Evolutionary conservation across 2,888 invertebrate genomes (phyloP).

Genomic region (Synergus itoensis): DNA sequence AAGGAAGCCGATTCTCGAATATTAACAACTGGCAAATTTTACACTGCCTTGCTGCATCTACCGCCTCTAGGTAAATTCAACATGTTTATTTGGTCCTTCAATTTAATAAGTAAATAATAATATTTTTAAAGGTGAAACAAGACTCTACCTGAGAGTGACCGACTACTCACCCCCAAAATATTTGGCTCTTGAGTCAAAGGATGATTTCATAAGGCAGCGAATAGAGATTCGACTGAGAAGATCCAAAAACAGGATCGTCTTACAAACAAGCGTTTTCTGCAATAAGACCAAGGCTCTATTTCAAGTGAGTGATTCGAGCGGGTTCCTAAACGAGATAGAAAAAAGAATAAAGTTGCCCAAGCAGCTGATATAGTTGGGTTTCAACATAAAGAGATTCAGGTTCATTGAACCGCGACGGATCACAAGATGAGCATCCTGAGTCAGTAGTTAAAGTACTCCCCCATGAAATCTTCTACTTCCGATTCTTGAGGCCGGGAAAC

Average conservation of each 20-base stretch:
- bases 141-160: constrained; percentile 57
- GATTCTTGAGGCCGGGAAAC: constrained; percentile 10
- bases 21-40: constrained; percentile 61
- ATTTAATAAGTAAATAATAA: not conserved
- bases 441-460: constrained; percentile 5
- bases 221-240: constrained; percentile 60
- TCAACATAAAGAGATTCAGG: not conserved
- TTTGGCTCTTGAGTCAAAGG: constrained; percentile 60
- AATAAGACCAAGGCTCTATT: constrained; percentile 61
- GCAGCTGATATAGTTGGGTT: constrained; percentile 1
- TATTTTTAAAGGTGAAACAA: constrained; percentile 54
- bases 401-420: constrained; percentile 31
- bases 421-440: constrained; percentile 35
- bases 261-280: constrained; percentile 60
- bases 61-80: constrained; percentile 61
- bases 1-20: constrained; percentile 63
- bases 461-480: constrained; percentile 33
- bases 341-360: not conserved
- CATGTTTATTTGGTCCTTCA: not conserved
- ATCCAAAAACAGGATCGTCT: constrained; percentile 60
- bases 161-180: constrained; percentile 61
- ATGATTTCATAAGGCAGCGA: constrained; percentile 60
- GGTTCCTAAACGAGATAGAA: not conserved
- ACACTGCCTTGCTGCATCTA: constrained; percentile 58
- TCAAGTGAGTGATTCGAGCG: constrained; percentile 60